Evolutionary conservation across 1,140 invertebrate species (phyloP), one percentile per base, ranked within the genome.

Genomic region (Pseudoatta argentina): DNA sequence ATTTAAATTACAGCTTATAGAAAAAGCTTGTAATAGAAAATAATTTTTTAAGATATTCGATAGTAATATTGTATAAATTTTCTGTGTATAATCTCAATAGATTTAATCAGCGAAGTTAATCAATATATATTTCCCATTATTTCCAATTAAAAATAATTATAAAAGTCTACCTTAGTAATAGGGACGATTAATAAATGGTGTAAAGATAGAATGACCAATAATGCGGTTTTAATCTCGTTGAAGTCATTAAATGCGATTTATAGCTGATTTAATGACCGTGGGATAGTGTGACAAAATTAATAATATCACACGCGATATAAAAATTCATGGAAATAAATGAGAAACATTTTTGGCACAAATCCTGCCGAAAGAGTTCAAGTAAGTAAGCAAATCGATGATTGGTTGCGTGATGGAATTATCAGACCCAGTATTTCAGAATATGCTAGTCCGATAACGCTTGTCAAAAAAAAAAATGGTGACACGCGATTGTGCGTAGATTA

Each of bases 161-260:
- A 57, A 69, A 81, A 67, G 7, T 55, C 3, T 14, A 21, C 1
- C 27, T 39, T 4, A 57, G 55, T 69, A 44, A 44, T 44, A 44
- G 10, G 39, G 39, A 44, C 2, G 39, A 34, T 79, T 79, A 69
- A 64, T 51, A 73, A 53, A 69, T 14, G 51, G 1, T 16, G 34
- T 24, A 24, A 55, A 79, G 3, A 55, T 67, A 79, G 7, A 1
- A 69, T 44, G 14, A 44, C 4, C 18, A 66, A 39, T 67, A 55
- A 69, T 48, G 27, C 18, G 12, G 1, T 24, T 66, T 69, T 39
- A 53, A 69, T 79, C 77, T 69, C 14, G 24, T 69, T 30, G n/a
- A 27, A 79, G 30, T 27, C 27, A 81, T 55, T 69, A 69, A 81
- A 55, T 6, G 21, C n/a, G 3, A 69, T 69, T 69, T 81, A 24